Evolutionary conservation across 2,888 invertebrate genomes (phyloP).

Genomic region (Ashinkailepas kermadecensis): DNA sequence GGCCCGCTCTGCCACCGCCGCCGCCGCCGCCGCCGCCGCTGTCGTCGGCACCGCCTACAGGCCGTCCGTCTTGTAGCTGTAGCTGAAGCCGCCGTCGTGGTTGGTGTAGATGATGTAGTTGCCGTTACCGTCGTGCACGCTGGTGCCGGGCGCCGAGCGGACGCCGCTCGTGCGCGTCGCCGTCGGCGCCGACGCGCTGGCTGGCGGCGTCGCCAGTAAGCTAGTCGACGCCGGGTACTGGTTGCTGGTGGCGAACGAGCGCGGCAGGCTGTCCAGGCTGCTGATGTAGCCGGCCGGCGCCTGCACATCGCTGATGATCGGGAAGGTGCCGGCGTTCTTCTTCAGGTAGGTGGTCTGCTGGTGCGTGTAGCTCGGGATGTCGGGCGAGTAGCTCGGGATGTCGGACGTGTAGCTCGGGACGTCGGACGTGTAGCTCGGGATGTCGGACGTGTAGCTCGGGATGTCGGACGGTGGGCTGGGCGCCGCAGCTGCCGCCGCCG

Average conservation of each 20-base stretch:
- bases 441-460: not conserved
- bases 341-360: constrained; percentile 5
- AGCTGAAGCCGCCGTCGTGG: constrained; percentile 19
- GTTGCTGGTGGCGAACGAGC: not conserved
- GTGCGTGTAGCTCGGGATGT: constrained; percentile 1
- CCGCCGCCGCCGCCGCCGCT: not conserved
- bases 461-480: no score
- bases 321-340: not conserved
- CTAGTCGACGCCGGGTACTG: not conserved
- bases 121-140: not conserved
- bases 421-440: not conserved
- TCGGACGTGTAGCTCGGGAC: not conserved
- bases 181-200: not conserved
- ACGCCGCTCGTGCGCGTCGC: not conserved
- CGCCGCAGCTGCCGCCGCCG: not conserved
- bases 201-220: not conserved
- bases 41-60: not conserved
- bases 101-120: constrained; percentile 20
- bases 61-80: constrained; percentile 18
- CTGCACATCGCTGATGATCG: not conserved
- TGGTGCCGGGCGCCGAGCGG: not conserved
- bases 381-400: not conserved
- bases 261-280: not conserved
- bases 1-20: no score
- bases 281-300: not conserved